Evolutionary conservation across 2,888 invertebrate genomes (phyloP), one percentile per base, ranked within the genome.

Genomic region (Dusona sp.): DNA sequence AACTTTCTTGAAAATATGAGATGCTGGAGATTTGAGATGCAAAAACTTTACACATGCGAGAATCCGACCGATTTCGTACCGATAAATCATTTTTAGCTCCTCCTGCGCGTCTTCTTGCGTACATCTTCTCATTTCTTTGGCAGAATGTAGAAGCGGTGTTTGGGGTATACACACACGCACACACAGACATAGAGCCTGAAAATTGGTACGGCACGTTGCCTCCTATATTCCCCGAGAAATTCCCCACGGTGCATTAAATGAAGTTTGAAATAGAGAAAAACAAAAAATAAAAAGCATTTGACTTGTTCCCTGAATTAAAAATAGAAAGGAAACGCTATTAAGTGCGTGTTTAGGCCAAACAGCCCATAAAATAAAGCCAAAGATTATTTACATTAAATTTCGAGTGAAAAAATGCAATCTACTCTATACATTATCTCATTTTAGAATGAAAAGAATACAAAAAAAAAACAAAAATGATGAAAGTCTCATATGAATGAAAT

Each of bases 41-140:
- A 1, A 51, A 51, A 51, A 51, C 51, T 51, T n/a, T n/a, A 68
- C 73, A 54, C 68, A 80, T 48, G 72, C 48, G 73, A 73, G 73
- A 68, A 73, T 73, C 70, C 61, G 54, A 54, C 67, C 82, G 80
- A 88, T 88, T 86, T 78, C 16, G 51, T 74, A 79, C 65, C 84
- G 80, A 88, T 88, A 88, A 88, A 88, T 88, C 88, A 86, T 86
- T 83, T 81, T 67, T 70, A n/a, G 19, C 38, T 79, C 68, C 48
- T 72, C 73, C 83, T 77, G 79, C 68, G 72, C 67, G 22, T 67
- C 81, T 72, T 45, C 73, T 7, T 38, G 29, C 38, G n/a, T n/a
- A 65, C 64, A 57, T 75, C 33, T 42, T 57, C 19, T 33, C 45
- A 22, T 48, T 42, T 22, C 57, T 57, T 42, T 36, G 25, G 51